Percentiles rank a stretch among this genome's conserved stretches.
Evolutionary conservation across 2,113 vertebrate species (phyloP).

Genomic region (Tretioscincus oriximinensis): DNA sequence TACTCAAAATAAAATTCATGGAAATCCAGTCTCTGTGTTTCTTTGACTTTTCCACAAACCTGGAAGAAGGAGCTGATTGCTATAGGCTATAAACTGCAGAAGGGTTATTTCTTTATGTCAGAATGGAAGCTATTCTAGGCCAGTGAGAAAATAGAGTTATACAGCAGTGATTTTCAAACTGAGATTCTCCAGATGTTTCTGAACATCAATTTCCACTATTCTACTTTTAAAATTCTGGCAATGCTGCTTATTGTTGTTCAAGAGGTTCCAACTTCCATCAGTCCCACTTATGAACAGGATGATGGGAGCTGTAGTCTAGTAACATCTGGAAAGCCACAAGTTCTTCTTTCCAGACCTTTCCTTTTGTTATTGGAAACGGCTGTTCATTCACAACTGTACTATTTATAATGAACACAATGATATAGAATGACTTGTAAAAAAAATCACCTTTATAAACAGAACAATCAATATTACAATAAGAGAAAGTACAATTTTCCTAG

Average conservation of each 20-base stretch:
- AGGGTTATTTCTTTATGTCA: background rate
- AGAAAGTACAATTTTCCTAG: constrained; percentile 70
- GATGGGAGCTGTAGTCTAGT: background rate
- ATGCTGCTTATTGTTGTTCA: no score
- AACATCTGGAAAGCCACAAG: background rate
- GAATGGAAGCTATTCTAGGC: no score
- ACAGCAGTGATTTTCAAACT: no score
- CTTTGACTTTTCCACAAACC: background rate
- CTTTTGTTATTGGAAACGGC: no score
- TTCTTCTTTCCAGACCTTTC: background rate
- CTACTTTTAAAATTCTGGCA: no score
- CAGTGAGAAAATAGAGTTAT: no score
- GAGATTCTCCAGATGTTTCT: no score
- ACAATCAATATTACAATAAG: constrained; percentile 74
- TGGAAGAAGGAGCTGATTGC: background rate
- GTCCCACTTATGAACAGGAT: no score
- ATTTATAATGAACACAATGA: constrained; percentile 74
- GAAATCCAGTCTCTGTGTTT: background rate
- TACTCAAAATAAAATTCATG: background rate
- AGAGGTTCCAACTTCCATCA: no score
- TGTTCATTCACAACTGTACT: constrained; percentile 72
- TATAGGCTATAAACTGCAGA: background rate
- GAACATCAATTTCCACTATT: no score
- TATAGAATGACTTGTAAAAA: constrained; percentile 73
- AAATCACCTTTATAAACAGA: constrained; percentile 73